Base-by-base conservation (phyloP, 2,888 invertebrate species). In the Drosophila mimica region DNA sequence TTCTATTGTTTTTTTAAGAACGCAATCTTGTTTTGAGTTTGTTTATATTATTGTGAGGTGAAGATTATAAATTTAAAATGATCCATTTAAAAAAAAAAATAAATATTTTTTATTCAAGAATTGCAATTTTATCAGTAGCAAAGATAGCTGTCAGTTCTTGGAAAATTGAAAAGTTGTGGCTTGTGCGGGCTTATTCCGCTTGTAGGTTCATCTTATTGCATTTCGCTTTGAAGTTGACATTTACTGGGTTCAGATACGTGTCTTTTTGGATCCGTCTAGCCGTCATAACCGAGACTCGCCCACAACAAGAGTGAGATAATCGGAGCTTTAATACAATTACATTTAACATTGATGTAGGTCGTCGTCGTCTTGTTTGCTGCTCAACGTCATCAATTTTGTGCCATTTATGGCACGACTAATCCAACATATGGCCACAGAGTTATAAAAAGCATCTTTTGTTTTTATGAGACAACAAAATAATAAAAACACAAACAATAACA, bases 311-410 rank as follows among this genome's bases (percentile, higher is more conserved):
- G 40, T 28, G 61, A 54, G 75, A 68, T 66, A 83, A 78, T 81
- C 70, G 74, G 48, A 57, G 52, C 70, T 77, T 70, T 71, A 59
- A 82, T 54, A 63, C 71, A 68, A 88, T 82, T 69, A 85, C 51
- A 73, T 28, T 7, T 59, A 68, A 40, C 70, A 74, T 87, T 83
- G 82, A 78, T 83, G 89, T 86, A 86, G 83, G 83, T 86, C 83
- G 87, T 76, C 65, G 65, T 48, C 65, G 65, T 48, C 72, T 70
- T 30, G 48, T 51, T 67, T 51, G 43, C 69, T 17, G 36, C 69
- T 31, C 28, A 54, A 51, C 62, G 71, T 72, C 81, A 73, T 83
- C 58, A 72, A 80, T 67, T 84, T 36, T 64, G 40, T 84, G 71
- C 70, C 82, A 72, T 74, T 78, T 74, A 84, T 70, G 84, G 72